Conservation (phyloP, 2,888 invertebrate genomes). For the Dendrolimus pini region DNA sequence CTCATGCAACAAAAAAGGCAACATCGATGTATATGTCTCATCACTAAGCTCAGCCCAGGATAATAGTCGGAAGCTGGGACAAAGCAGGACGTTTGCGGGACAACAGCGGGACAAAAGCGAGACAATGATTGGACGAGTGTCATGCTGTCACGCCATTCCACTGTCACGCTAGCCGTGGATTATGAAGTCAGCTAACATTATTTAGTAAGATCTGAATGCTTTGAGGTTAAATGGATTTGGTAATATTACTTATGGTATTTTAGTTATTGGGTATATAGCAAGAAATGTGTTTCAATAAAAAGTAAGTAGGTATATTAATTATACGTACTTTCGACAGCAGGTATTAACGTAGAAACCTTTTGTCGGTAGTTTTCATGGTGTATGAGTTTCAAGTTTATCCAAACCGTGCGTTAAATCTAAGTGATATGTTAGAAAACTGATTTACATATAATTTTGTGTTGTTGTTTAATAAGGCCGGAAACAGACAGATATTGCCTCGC, state of each 20-base stretch:
- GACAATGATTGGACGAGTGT: conserved; percentile 25
- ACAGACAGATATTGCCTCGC: no score
- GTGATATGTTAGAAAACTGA: neutral
- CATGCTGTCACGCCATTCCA: conserved; percentile 14
- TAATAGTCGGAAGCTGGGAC: conserved; percentile 34
- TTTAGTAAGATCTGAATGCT: neutral
- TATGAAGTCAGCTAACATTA: conserved; percentile 32
- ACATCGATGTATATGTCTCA: neutral
- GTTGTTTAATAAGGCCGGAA: no score
- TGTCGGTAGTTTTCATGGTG: no score
- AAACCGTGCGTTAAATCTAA: no score
- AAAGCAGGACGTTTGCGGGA: conserved; percentile 22
- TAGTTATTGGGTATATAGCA: no score
- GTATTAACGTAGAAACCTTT: no score
- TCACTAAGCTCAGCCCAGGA: conserved; percentile 23
- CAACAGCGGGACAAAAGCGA: conserved; percentile 23
- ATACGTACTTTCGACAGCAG: no score
- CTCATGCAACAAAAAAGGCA: no score
- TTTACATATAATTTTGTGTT: conserved; percentile 1
- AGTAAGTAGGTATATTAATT: no score
- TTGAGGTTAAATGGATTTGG: neutral
- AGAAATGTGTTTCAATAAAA: no score
- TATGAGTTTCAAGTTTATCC: no score
- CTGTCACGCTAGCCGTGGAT: conserved; percentile 27
- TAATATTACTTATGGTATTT: conserved; percentile 1